Evolutionary conservation across 2,888 invertebrate genomes (phyloP).

Genomic region (Coelinius sp.): DNA sequence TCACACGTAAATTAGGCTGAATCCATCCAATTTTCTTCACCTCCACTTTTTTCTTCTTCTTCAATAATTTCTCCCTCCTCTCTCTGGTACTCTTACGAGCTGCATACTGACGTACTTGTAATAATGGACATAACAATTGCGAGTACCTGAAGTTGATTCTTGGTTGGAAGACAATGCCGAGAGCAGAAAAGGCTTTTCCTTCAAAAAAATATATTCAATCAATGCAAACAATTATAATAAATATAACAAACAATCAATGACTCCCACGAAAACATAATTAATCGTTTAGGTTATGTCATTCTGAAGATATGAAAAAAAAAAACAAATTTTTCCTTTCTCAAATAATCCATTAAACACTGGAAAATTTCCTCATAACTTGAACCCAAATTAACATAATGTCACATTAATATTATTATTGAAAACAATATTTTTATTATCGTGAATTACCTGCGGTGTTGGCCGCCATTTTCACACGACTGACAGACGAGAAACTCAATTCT

Average conservation of each 20-base stretch:
- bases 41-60: constrained; percentile 83
- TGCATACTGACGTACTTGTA: constrained; percentile 74
- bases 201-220: neutral
- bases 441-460: neutral
- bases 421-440: neutral
- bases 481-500: neutral
- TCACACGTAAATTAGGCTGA: constrained; percentile 79
- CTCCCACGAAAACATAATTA: neutral
- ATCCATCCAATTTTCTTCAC: constrained; percentile 83
- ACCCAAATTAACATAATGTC: neutral
- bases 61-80: constrained; percentile 78
- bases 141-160: constrained; percentile 35
- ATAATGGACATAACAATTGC: constrained; percentile 43
- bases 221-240: neutral
- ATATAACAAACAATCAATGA: neutral
- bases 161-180: constrained; percentile 15
- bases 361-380: neutral
- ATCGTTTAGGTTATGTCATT: neutral
- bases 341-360: neutral
- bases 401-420: neutral
- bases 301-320: neutral
- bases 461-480: neutral
- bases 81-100: constrained; percentile 85
- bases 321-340: neutral
- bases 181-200: neutral